Evolutionary conservation across 53 echinoderm and acorn worm species (phyloP), one percentile per base, ranked within the genome.

Genomic region (Apostichopus leukothele): DNA sequence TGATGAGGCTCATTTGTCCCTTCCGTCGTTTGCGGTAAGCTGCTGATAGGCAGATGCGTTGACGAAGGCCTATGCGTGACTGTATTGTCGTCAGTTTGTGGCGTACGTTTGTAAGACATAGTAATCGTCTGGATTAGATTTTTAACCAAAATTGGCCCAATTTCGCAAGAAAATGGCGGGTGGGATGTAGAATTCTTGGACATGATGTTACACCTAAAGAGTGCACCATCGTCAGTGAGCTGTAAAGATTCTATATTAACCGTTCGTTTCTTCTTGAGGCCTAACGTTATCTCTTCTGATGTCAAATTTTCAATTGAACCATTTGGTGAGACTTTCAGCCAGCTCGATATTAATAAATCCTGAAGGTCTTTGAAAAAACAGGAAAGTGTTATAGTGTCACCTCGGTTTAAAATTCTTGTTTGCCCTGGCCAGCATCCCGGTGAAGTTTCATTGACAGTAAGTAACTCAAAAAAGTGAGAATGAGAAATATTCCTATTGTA

Each of bases 81-180:
- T 2, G 4, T 68, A 68, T 55, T 55, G 55, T 9, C 9, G 9
- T 55, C 55, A 9, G 55, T 55, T 55, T 55, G 3, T 55, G 68
- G 18, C 68, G 5, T 68, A 6, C 5, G 68, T 0, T 6, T 68
- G 19, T 68, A 6, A 16, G 68, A 68, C 16, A 6, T 2, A 18
- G 68, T 68, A 11, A 18, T 68, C 18, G 19, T 18, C 6, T 68
- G 13, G 19, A 68, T 18, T 2, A 19, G 12, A 68, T 14, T 5
- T 11, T 68, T 16, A 6, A 60, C 22, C 27, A 66, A 26, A 67
- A 66, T 63, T 7, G 85, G 85, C 9, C 67, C 85, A 50, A 85
- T 85, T 67, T 85, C 85, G 57, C 85, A 85, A 23, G 12, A 61
- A 39, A 66, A 85, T n/a, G 14, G 53, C 19, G 83, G 60, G 12